Conservation (phyloP, 2,888 invertebrate species). For the Drosophila meridiana region DNA sequence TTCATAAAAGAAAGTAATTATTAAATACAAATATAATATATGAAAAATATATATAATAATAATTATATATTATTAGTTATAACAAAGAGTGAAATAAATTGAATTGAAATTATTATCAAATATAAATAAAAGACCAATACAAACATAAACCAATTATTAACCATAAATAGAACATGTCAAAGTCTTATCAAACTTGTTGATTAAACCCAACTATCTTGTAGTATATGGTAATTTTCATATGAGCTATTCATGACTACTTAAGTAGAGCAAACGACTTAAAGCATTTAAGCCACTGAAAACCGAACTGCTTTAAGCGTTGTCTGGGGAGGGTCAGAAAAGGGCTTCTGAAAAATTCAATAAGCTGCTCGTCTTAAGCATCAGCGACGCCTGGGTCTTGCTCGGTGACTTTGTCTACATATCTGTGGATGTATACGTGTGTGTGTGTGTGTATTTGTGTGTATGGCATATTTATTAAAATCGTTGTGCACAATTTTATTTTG, state of each 20-base stretch:
- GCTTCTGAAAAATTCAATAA: slow-evolving; percentile 78
- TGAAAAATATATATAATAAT: too few relatives aligned
- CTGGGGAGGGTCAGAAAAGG: slow-evolving; percentile 31
- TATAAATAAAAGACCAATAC: neutral
- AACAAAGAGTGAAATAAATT: too few relatives aligned
- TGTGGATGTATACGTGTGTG: slow-evolving; percentile 25
- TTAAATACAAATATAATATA: neutral
- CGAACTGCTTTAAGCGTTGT: neutral
- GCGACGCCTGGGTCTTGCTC: slow-evolving; percentile 24
- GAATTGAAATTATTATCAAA: neutral
- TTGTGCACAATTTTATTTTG: slow-evolving; percentile 75
- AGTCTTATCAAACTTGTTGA: neutral
- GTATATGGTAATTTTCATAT: neutral
- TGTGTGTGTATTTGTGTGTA: slow-evolving; percentile 32
- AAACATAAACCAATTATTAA: neutral
- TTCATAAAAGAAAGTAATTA: neutral
- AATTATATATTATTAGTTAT: too few relatives aligned
- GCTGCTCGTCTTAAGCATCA: slow-evolving; percentile 46
- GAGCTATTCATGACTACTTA: slow-evolving; percentile 24
- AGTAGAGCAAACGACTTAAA: slow-evolving; percentile 52
- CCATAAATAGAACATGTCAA: neutral
- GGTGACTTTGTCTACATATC: slow-evolving; percentile 5
- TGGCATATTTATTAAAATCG: slow-evolving; percentile 80
- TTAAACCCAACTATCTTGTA: neutral
- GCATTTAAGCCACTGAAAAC: slow-evolving; percentile 34